These are phyloP conservation scores for Danaus chrysippus DNA, from an alignment of 2,888 invertebrate genomes.

Conservation along the genomic window DNA sequence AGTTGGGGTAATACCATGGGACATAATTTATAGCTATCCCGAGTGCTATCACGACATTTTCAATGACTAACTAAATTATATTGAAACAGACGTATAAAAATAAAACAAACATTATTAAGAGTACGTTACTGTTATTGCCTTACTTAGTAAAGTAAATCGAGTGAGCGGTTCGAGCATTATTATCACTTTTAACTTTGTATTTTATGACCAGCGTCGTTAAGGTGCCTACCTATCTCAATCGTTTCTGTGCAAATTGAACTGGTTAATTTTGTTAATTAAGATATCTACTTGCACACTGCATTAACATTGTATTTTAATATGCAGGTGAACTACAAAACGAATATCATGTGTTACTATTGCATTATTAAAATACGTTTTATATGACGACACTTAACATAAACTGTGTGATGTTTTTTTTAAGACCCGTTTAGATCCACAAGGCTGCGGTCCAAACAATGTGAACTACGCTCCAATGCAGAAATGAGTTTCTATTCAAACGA, in stretches of 20 bases:
- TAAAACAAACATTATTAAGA: background rate
- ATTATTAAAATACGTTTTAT: background rate
- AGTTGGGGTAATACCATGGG: too few species aligned
- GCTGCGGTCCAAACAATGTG: conserved; percentile 12
- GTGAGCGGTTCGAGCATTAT: background rate
- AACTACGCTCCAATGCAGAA: conserved; percentile 11
- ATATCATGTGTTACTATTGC: background rate
- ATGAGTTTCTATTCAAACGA: conserved; percentile 16
- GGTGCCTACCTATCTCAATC: background rate
- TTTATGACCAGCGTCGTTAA: background rate
- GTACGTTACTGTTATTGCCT: background rate
- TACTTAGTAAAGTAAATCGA: conserved; percentile 1
- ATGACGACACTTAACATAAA: background rate
- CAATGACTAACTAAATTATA: background rate
- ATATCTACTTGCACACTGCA: background rate
- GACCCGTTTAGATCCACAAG: background rate
- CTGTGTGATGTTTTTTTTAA: background rate
- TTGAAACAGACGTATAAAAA: background rate
- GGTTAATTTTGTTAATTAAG: conserved; percentile 5
- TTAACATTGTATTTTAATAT: conserved; percentile 2
- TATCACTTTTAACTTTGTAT: background rate
- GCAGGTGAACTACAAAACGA: too few species aligned
- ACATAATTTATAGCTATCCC: too few species aligned
- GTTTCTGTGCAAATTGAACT: conserved; percentile 1
- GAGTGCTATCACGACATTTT: background rate